phyloP scores from a whole-genome alignment of 1,140 invertebrate genomes.

The Carcinoscorpius rotundicauda region DNA sequence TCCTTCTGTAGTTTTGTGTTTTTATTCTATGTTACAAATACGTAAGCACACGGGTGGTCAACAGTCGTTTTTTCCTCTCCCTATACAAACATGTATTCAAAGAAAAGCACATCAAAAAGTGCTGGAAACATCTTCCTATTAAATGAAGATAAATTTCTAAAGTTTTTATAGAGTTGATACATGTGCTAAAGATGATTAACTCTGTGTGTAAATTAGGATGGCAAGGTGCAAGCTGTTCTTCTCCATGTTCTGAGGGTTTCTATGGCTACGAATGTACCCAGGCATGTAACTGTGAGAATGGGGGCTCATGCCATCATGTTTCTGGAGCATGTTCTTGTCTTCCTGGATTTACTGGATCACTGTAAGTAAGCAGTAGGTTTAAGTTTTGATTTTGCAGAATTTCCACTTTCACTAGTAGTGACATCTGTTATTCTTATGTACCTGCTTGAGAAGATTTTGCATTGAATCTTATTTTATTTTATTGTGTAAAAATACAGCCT shows the following conservation, averaged over 20 bases:
- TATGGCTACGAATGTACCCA: conserved; percentile 74
- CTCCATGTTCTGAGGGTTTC: conserved; percentile 49
- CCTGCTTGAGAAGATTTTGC: no score
- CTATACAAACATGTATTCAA: conserved; percentile 32
- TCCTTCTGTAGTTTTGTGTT: no score
- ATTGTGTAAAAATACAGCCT: no score
- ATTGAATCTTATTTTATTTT: no score
- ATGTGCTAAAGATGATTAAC: conserved; percentile 57
- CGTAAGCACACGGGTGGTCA: no score
- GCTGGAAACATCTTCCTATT: no score
- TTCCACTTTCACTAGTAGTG: no score
- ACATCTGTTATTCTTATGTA: no score
- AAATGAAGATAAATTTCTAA: no score
- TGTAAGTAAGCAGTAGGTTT: conserved; percentile 43
- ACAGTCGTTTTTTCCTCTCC: no score
- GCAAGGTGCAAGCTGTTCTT: conserved; percentile 53
- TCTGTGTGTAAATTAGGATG: conserved; percentile 47
- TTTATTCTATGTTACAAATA: no score
- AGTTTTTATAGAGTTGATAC: not conserved
- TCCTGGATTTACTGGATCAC: conserved; percentile 60
- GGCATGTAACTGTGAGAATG: conserved; percentile 64
- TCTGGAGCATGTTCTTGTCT: conserved; percentile 70
- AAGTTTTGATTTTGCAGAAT: no score
- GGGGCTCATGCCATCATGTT: conserved; percentile 65
- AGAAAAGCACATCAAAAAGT: conserved; percentile 17